Base-by-base conservation (phyloP, 2,113 vertebrate species). In the Okapia johnstoni region DNA sequence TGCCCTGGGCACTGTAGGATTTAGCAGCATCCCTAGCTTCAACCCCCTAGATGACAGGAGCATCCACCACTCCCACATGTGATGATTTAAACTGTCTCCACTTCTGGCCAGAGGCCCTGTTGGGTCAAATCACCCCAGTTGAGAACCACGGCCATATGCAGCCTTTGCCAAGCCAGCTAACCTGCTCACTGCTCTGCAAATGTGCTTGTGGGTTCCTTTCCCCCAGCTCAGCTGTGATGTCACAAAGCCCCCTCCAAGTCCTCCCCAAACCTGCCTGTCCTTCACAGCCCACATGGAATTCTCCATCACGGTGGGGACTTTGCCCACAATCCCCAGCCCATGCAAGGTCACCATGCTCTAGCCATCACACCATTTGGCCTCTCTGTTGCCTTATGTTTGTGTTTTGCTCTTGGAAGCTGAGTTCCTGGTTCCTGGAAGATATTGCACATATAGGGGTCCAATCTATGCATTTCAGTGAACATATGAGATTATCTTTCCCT, bases 271-370 rank as follows among this genome's bases (percentile, higher is more conserved):
- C 48, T 77, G 55, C 28, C n/a, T 14, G 52, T 33, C 43, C 83
- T 52, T 52, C 33, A 54, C 17, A 16, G 14, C 26, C 40, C 11
- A 1, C 0, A 0, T 60, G 7, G 25, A 79, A 73, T 23, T 66
- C 70, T 54, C 40, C 76, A 19, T 55, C 0, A 0, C 3, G 0
- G 9, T 2, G 4, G 12, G 33, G 30, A 40, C 17, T 30, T 48
- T 17, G 17, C 85, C 36, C 16, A 60, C 15, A 46, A 33, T 8
- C 43, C 30, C 60, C 8, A 7, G 28, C 26, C 52, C 61, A 30
- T 15, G n/a, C 3, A 0, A 25, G 30, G 46, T 84, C 12, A 33
- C 76, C 61, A 23, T 54, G 43, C 57, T 40, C 40, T 14, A 16
- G 33, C 4, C 6, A 36, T 57, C 30, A 10, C 5, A 12, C 33